Evolutionary conservation across 2,888 invertebrate species (phyloP).

Genomic region (Drosophila formosana): DNA sequence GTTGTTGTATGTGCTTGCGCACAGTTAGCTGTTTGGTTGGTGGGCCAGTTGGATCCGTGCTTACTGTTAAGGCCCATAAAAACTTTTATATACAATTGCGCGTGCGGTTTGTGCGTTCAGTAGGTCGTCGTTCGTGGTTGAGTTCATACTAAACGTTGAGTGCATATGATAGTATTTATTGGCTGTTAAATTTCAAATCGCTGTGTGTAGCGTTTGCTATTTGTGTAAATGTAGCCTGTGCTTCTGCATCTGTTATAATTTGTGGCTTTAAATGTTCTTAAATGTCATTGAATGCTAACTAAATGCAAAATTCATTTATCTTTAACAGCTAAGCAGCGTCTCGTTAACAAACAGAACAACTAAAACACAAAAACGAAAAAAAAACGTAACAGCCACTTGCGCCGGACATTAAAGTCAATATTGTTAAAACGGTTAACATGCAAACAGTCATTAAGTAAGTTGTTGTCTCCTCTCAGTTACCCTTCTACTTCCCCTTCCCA

Average conservation of each 20-base stretch:
- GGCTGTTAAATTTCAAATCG: conserved; percentile 54
- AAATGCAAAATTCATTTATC: conserved; percentile 61
- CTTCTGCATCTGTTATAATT: conserved; percentile 9
- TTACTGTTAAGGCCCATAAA: conserved; percentile 19
- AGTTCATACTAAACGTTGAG: conserved; percentile 38
- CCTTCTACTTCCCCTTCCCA: background rate
- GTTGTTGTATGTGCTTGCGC: conserved; percentile 18
- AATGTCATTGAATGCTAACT: conserved; percentile 38
- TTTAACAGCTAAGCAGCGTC: conserved; percentile 61
- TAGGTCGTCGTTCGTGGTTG: conserved; percentile 51
- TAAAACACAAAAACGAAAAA: background rate
- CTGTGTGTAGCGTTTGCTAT: conserved; percentile 49
- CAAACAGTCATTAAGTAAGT: conserved; percentile 85
- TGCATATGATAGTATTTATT: conserved; percentile 16
- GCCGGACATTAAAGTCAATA: conserved; percentile 43
- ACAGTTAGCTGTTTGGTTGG: background rate
- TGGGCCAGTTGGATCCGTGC: conserved; percentile 26
- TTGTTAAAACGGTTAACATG: conserved; percentile 74
- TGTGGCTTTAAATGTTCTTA: conserved; percentile 29
- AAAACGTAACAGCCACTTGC: conserved; percentile 18
- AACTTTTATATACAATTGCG: conserved; percentile 52
- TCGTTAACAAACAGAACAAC: conserved; percentile 33
- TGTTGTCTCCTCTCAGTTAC: conserved; percentile 19
- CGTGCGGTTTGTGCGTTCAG: conserved; percentile 45
- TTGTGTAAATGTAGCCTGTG: conserved; percentile 49